These are phyloP conservation scores for Bombus waltoni DNA, from an alignment of 1,140 invertebrate species.

Conservation along the genomic window DNA sequence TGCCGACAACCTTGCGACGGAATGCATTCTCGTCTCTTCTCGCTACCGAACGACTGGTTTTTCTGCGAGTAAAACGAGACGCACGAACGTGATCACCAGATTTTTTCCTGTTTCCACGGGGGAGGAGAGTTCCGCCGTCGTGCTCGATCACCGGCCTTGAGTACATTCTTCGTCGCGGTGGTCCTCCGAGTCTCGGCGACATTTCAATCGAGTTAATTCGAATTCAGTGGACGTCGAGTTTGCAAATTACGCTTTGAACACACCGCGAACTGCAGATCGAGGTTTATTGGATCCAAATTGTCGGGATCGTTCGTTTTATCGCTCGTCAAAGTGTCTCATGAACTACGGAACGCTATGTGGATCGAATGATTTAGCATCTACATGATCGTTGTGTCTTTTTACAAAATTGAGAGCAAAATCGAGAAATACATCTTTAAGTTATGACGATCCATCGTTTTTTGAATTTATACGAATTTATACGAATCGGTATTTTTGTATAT, in stretches of 20 bases:
- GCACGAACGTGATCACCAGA: constrained; percentile 30
- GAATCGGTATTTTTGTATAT: too few relatives aligned
- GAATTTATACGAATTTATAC: not conserved
- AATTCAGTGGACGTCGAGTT: not conserved
- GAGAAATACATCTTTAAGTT: not conserved
- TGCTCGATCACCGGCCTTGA: constrained; percentile 42
- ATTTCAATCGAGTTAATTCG: constrained; percentile 38
- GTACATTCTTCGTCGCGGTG: constrained; percentile 35
- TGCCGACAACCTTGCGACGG: constrained; percentile 37
- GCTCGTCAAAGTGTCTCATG: not conserved
- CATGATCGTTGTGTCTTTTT: not conserved
- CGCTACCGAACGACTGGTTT: constrained; percentile 60
- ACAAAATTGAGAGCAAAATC: not conserved
- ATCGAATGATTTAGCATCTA: not conserved
- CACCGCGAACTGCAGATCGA: not conserved
- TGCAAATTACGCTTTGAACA: not conserved
- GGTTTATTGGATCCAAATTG: constrained; percentile 7
- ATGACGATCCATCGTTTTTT: not conserved
- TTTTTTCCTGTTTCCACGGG: constrained; percentile 40
- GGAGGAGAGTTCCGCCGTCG: not conserved
- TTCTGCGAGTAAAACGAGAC: constrained; percentile 62
- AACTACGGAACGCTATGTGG: not conserved
- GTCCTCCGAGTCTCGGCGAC: constrained; percentile 19
- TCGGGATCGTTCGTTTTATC: not conserved
- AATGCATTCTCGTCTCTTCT: constrained; percentile 62